Base-by-base conservation (phyloP, 92 coral and sea anemone species). In the Heliopora coerulea region DNA sequence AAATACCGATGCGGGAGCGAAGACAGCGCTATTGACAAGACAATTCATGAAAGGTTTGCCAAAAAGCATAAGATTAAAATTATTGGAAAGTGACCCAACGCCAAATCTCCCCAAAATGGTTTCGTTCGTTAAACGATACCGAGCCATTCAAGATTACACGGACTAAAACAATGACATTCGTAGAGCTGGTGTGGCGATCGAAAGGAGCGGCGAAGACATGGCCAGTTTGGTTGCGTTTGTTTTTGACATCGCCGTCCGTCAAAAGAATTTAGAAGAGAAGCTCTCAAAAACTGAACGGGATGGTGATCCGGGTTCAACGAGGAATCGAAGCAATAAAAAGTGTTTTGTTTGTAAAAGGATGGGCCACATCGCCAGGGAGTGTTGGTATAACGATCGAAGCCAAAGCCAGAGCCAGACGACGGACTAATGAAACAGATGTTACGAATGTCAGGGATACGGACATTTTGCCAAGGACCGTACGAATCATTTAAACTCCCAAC, bases 21-120 rank as follows among this genome's bases (percentile, higher is more conserved):
- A 27, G 27, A 40, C 20, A 40, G 78, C 86, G 9, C 41, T 82
- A 0, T 24, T 75, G 11, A 30, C 76, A 6, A 40, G 78, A 13
- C 85, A 81, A 54, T 82, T 65, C 33, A 82, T 75, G 86, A 64
- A 77, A 64, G 69, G 80, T 31, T 40, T 74, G 46, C 81, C 86
- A 0, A 63, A 30, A 20, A 24, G 21, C 4, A 54, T 75, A 31
- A 74, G 64, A 17, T 12, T 75, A 19, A 82, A 81, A 32, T 68
- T 82, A 21, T 29, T 72, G 49, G 28, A 80, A 56, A 65, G 74
- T 48, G 68, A 82, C 77, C 66, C 81, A 2, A 73, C 80, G 20
- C 85, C 85, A 20, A 49, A 42, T 67, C 76, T 81, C 11, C 48
- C 34, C 24, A 74, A 33, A 17, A 74, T 74, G 86, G 60, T 75